Evolutionary conservation across 2,113 vertebrate genomes (phyloP), one percentile per base, ranked within the genome.

Genomic region (Proterorhinus semilunaris): DNA sequence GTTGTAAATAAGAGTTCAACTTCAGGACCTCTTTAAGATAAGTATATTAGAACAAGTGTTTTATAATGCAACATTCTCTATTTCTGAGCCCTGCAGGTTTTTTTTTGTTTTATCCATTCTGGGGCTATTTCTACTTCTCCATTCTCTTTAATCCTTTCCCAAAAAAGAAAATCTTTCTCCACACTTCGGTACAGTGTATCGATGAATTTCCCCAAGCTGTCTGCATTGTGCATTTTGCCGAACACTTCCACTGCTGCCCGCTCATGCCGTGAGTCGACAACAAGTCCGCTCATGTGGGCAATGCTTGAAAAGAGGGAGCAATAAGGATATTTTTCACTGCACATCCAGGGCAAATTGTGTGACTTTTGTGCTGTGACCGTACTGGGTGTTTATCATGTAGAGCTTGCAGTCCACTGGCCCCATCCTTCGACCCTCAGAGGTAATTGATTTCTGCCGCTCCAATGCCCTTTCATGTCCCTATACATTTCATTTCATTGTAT

Each of bases 401-500:
- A 76, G 85, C 83, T 86, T 84, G 79, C 84, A 83, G 83, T 89
- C 71, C 65, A 85, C 75, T 86, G 82, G 67, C 79, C 81, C 49
- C 10, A 72, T 86, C 68, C 53, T 68, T 74, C 7, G 65, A 79
- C 82, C 82, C 84, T 81, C 76, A 80, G 65, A 73, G 83, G 80
- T 75, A 84, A 87, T 73, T 80, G 81, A 86, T 83, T 87, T 83
- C 69, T 86, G 79, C 71, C 43, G 65, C 83, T 80, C 66, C 1
- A 68, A 71, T 89, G 67, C 78, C 59, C 75, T 86, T 79, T 81
- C 73, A 71, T 45, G 44, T 87, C 68, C 81, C 69, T 74, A 65
- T 75, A 66, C 74, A 62, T n/a, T n/a, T n/a, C n/a, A n/a, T n/a
- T n/a, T n/a, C n/a, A n/a, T n/a, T n/a, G n/a, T n/a, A n/a, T n/a